phyloP scores from a whole-genome alignment of 23 tunicate genomes.

The Halocynthia aurantium region DNA sequence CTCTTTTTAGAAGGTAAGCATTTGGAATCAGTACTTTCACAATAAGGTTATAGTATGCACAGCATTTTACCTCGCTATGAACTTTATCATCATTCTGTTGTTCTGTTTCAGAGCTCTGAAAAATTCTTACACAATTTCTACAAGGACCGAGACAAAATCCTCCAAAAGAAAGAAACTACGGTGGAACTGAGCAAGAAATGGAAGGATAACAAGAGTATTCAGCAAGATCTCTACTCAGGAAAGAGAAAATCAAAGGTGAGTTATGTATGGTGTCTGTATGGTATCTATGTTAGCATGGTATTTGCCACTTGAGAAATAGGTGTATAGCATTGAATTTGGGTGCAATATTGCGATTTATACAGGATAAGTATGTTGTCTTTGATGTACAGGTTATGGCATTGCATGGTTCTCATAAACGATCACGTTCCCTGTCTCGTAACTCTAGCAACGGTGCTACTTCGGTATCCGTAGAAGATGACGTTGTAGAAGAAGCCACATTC shows the following conservation, averaged over 20 bases:
- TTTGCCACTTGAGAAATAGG: too few species aligned
- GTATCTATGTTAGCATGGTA: too few species aligned
- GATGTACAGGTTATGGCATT: background rate
- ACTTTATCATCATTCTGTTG: background rate
- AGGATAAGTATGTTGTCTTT: too few species aligned
- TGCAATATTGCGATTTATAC: too few species aligned
- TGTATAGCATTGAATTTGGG: too few species aligned
- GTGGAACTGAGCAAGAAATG: background rate
- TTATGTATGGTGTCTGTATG: background rate
- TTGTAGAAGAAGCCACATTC: slow-evolving; percentile 38
- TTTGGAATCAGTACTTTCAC: background rate
- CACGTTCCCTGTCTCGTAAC: background rate
- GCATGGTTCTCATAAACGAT: background rate
- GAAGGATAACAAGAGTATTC: background rate
- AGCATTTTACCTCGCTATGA: background rate
- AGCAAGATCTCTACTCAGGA: slow-evolving; percentile 18
- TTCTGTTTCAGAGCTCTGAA: slow-evolving; percentile 45
- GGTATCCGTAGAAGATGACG: too few species aligned
- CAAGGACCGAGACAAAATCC: slow-evolving; percentile 30
- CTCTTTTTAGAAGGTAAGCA: background rate
- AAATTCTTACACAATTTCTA: slow-evolving; percentile 64
- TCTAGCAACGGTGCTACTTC: too few species aligned
- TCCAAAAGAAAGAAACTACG: background rate
- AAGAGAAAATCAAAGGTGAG: slow-evolving; percentile 23
- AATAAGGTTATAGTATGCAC: too few species aligned